Evolutionary conservation across 2,888 invertebrate genomes (phyloP), one percentile per base, ranked within the genome.

Genomic region (Ormia ochracea): DNA sequence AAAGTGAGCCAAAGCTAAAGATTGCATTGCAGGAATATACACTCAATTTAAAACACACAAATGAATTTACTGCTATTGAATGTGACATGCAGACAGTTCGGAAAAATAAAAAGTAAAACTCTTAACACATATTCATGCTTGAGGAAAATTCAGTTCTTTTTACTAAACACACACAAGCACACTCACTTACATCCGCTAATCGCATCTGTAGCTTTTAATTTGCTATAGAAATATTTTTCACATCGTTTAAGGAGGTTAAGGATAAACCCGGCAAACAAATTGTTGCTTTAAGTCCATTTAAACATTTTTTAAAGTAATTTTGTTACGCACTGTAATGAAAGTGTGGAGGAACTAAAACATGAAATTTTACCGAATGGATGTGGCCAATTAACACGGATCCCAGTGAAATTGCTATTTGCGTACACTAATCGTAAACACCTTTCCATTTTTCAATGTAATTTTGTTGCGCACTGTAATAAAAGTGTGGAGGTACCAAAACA

Each of bases 21-120:
- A 76, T 76, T 68, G 61, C 58, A 48, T 56, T 80, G 80, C 45
- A 75, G 31, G 65, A 74, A 74, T 79, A 79, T 36, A 56, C 54
- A 31, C 38, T 38, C 17, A 28, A 73, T 65, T 58, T 58, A 66
- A 48, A 43, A 69, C 26, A 68, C 21, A 68, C 23, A 68, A 43
- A 61, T 12, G 19, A 10, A 70, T 72, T 58, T 56, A 17, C 23
- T 17, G 3, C 26, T 52, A 72, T 72, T 63, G 43, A 54, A 59
- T 70, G 28, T 70, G 50, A 59, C 14, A 58, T 36, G 17, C 4
- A n/a, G 4, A 45, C 12, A 45, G 14, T 36, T 26, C 3, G n/a
- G 17, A 4, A 19, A 7, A 31, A 26, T n/a, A 21, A 14, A 43
- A 43, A 23, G 26, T n/a, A n/a, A n/a, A n/a, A n/a, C 19, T 54